Evolutionary conservation across 2,797 vertebrate genomes (phyloP).

Genomic region (Ammospiza maritima): DNA sequence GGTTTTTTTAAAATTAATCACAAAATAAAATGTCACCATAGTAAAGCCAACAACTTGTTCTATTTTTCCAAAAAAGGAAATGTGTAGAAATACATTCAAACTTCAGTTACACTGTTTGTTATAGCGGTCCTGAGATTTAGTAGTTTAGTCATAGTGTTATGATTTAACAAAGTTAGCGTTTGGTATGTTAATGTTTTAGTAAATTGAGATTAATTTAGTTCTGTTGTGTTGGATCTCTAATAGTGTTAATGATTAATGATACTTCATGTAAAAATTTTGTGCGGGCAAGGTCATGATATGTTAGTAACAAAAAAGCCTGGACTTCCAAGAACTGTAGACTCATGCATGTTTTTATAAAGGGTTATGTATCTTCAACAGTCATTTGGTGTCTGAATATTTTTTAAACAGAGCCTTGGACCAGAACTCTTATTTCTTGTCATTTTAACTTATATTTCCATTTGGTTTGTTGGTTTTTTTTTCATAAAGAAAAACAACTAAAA

Average conservation of each 20-base stretch:
- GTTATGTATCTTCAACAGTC: not conserved
- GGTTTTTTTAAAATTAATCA: slow-evolving; percentile 83
- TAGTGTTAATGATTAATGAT: slow-evolving; percentile 71
- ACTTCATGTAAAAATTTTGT: slow-evolving; percentile 22
- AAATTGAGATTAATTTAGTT: slow-evolving; percentile 77
- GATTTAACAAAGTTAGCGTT: slow-evolving; percentile 63
- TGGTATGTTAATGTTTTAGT: slow-evolving; percentile 69
- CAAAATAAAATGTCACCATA: slow-evolving; percentile 79
- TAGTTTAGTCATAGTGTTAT: slow-evolving; percentile 42
- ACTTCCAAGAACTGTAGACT: not conserved
- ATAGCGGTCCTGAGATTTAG: slow-evolving; percentile 41
- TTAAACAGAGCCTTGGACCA: not conserved
- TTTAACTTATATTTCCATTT: not conserved
- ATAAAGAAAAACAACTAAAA: not conserved
- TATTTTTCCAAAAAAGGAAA: slow-evolving; percentile 53
- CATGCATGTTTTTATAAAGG: not conserved
- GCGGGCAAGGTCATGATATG: slow-evolving; percentile 51
- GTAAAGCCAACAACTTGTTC: slow-evolving; percentile 69
- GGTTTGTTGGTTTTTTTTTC: not conserved
- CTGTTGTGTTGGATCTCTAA: slow-evolving; percentile 62
- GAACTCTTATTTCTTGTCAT: not conserved
- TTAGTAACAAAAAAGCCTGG: slow-evolving; percentile 23
- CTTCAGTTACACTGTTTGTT: slow-evolving; percentile 55
- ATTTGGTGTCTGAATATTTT: not conserved
- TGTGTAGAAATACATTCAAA: slow-evolving; percentile 57